These are phyloP conservation scores for Drosophila seclusa DNA, from an alignment of 2,888 invertebrate genomes.

Conservation along the genomic window DNA sequence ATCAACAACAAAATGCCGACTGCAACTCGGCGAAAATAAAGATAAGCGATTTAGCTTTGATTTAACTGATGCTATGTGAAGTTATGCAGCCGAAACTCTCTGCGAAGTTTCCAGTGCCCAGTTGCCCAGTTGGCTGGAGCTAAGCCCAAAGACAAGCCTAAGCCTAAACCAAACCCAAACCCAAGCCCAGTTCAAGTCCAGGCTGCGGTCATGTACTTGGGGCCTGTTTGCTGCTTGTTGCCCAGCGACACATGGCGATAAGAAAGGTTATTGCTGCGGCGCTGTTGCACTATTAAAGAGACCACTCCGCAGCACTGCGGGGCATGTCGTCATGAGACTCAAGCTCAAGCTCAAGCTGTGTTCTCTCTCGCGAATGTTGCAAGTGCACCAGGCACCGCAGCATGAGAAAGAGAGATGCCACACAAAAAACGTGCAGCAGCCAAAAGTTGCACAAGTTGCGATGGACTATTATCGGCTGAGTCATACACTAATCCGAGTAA, in stretches of 20 bases:
- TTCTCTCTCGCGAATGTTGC: slow-evolving; percentile 39
- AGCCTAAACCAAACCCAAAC: background rate
- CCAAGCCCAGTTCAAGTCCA: slow-evolving; percentile 36
- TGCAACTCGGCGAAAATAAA: slow-evolving; percentile 53
- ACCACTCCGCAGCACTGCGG: slow-evolving; percentile 38
- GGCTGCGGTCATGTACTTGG: slow-evolving; percentile 57
- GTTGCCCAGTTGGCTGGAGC: slow-evolving; percentile 2
- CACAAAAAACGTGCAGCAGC: slow-evolving; percentile 47
- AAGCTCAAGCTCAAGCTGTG: slow-evolving; percentile 19
- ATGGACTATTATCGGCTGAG: background rate
- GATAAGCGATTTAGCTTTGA: slow-evolving; percentile 76
- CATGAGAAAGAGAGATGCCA: slow-evolving; percentile 42
- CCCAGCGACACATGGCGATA: slow-evolving; percentile 67
- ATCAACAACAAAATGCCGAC: slow-evolving; percentile 64
- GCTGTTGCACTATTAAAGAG: slow-evolving; percentile 58
- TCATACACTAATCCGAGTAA: background rate
- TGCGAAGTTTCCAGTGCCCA: slow-evolving; percentile 20
- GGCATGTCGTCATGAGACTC: slow-evolving; percentile 61
- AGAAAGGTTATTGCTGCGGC: slow-evolving; percentile 67
- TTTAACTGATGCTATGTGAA: slow-evolving; percentile 81
- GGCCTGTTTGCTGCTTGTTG: slow-evolving; percentile 19
- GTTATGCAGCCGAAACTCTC: slow-evolving; percentile 63
- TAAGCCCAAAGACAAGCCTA: background rate
- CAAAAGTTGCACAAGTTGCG: slow-evolving; percentile 36
- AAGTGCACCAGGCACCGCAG: slow-evolving; percentile 56